Evolutionary conservation across 2,888 invertebrate genomes (phyloP).

Genomic region (Heteromurus nitidus): DNA sequence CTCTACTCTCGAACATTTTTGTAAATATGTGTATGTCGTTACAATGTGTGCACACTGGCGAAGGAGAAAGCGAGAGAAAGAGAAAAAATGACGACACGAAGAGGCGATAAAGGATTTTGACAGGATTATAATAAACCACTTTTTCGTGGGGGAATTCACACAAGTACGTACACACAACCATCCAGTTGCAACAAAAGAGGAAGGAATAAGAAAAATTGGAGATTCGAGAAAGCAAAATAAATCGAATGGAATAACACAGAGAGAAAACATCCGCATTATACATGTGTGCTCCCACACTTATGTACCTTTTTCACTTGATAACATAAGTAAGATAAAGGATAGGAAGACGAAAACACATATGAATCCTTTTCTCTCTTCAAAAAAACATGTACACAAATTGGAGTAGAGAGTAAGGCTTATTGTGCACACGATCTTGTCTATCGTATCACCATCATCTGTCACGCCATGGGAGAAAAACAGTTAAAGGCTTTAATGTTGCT

Average conservation of each 20-base stretch:
- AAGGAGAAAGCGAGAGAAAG: background rate
- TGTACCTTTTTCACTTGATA: background rate
- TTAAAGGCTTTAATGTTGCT: too few species aligned
- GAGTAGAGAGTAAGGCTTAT: too few species aligned
- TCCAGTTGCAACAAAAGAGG: background rate
- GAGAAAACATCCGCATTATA: slow-evolving; percentile 1
- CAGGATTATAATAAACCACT: slow-evolving; percentile 55
- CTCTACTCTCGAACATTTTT: background rate
- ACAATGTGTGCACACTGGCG: too few species aligned
- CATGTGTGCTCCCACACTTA: background rate
- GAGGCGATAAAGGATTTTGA: slow-evolving; percentile 53
- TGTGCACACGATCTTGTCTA: background rate
- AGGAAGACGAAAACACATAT: background rate
- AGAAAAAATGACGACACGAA: slow-evolving; percentile 22
- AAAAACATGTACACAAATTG: too few species aligned
- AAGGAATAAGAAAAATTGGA: background rate
- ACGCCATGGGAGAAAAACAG: slow-evolving; percentile 16
- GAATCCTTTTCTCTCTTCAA: background rate
- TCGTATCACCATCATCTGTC: slow-evolving; percentile 24
- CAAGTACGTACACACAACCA: slow-evolving; percentile 19
- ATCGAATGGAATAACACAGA: slow-evolving; percentile 11
- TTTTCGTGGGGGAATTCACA: slow-evolving; percentile 29
- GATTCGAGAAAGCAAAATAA: background rate
- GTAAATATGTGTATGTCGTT: background rate
- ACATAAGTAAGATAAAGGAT: slow-evolving; percentile 11